Conservation (phyloP, 2,113 vertebrate species). For the Anoura caudifer region DNA sequence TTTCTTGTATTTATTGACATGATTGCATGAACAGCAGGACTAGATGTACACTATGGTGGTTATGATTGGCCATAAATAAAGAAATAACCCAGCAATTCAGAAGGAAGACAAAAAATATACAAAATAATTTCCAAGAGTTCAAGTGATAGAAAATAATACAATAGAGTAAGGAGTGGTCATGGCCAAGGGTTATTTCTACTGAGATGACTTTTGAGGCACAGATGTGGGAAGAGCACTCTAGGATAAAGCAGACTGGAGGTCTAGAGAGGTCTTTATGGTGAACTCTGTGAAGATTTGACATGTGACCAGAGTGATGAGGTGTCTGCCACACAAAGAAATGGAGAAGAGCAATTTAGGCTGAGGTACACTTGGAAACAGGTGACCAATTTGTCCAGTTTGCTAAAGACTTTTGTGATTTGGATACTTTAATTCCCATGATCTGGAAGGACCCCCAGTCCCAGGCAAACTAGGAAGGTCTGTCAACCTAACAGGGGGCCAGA, state of each 20-base stretch:
- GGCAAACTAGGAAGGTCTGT: neutral
- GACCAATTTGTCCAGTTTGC: neutral
- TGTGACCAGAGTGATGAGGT: neutral
- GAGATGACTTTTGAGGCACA: neutral
- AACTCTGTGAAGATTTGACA: neutral
- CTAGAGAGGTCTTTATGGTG: neutral
- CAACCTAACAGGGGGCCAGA: neutral
- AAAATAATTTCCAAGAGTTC: neutral
- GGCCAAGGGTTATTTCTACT: neutral
- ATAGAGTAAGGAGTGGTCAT: neutral
- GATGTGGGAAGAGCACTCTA: neutral
- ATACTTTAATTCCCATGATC: neutral
- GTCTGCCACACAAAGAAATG: neutral
- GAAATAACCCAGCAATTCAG: neutral
- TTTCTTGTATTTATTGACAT: neutral
- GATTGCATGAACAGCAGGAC: neutral
- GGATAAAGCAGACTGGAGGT: neutral
- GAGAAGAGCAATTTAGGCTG: neutral
- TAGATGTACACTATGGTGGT: neutral
- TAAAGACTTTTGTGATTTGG: neutral
- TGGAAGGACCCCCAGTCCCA: neutral
- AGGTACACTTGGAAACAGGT: neutral
- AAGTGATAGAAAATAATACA: neutral
- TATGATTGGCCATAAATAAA: neutral
- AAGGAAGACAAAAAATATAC: neutral